These are phyloP conservation scores for Heliothis virescens DNA, from an alignment of 1,140 invertebrate genomes.

Conservation along the genomic window DNA sequence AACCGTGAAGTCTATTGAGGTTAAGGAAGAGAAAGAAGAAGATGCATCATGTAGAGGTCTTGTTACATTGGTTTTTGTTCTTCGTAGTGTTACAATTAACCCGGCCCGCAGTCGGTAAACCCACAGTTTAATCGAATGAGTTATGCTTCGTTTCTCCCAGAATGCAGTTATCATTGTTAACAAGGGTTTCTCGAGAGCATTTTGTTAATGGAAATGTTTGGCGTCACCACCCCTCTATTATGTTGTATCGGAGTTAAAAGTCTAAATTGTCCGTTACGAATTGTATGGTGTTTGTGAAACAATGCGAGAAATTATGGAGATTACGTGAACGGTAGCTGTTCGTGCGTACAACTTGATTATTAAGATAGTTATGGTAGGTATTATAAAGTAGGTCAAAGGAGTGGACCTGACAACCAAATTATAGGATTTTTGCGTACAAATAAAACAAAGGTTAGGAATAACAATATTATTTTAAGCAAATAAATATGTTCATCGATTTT, in stretches of 20 bases:
- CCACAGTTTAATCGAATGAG: conserved; percentile 77
- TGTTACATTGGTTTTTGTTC: conserved; percentile 54
- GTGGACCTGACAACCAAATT: too few species aligned
- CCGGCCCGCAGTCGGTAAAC: conserved; percentile 69
- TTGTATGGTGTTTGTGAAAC: conserved; percentile 52
- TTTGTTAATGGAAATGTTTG: conserved; percentile 73
- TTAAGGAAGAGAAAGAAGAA: conserved; percentile 42
- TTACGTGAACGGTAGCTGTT: conserved; percentile 42
- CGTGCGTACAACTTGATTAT: conserved; percentile 16
- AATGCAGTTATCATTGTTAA: conserved; percentile 75
- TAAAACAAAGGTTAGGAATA: too few species aligned
- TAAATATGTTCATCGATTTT: too few species aligned
- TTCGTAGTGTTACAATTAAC: conserved; percentile 61
- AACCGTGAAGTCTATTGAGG: conserved; percentile 22
- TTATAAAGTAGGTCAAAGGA: neutral
- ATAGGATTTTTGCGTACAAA: too few species aligned
- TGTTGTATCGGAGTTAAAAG: conserved; percentile 53
- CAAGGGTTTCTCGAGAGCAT: conserved; percentile 61
- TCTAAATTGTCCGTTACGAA: conserved; percentile 69
- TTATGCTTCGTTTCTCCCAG: conserved; percentile 75
- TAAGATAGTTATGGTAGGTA: neutral
- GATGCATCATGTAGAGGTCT: conserved; percentile 43
- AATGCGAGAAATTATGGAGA: conserved; percentile 34
- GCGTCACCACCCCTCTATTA: conserved; percentile 59
- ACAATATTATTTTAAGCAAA: too few species aligned